Conservation (phyloP, 2,797 vertebrate species). For the Diplodus puntazzo region DNA sequence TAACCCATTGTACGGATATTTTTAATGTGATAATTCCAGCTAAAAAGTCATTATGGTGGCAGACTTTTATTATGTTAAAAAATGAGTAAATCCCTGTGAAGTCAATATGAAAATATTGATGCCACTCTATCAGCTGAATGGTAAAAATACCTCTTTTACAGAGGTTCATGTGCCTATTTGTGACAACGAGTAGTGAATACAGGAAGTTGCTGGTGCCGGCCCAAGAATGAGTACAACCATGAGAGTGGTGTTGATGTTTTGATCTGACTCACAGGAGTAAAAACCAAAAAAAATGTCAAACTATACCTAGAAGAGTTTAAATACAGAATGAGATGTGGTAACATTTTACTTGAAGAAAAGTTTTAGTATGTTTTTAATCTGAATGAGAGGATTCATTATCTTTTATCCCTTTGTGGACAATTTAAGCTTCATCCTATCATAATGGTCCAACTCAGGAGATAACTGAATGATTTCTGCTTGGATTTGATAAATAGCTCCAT, state of each 20-base stretch:
- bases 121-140: neutral
- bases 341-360: slow-evolving; percentile 49
- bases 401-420: neutral
- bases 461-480: slow-evolving; percentile 4
- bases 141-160: neutral
- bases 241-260: neutral
- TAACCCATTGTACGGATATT: neutral
- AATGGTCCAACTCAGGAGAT: neutral
- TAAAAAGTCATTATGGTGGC: neutral
- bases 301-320: neutral
- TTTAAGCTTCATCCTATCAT: neutral
- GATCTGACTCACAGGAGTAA: neutral
- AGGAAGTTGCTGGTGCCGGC: neutral
- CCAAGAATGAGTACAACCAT: neutral
- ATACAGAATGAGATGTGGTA: slow-evolving; percentile 10
- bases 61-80: neutral
- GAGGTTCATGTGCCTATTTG: neutral
- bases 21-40: neutral
- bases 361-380: neutral
- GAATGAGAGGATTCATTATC: neutral
- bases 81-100: neutral
- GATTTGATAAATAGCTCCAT: neutral
- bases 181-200: neutral
- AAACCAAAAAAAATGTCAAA: slow-evolving; percentile 10
- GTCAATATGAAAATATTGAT: neutral